These are phyloP conservation scores for Mormyrops boulengeri DNA, from an alignment of 2,797 vertebrate genomes.

Conservation along the genomic window DNA sequence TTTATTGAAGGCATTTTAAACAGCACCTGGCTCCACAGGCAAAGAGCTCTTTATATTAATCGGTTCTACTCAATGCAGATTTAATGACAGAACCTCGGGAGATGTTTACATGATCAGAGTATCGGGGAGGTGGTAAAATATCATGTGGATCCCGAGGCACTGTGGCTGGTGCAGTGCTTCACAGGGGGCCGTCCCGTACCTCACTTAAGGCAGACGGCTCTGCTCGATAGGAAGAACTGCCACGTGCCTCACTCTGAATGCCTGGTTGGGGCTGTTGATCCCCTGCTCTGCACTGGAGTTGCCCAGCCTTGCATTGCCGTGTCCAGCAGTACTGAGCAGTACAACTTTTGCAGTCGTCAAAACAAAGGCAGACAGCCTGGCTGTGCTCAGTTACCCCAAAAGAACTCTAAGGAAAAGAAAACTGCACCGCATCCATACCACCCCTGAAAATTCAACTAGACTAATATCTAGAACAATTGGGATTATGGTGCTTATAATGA, in stretches of 20 bases:
- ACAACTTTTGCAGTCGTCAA: not conserved
- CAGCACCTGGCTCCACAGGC: slow-evolving; percentile 37
- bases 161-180: not conserved
- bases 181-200: not conserved
- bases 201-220: not conserved
- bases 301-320: not conserved
- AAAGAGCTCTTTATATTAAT: slow-evolving; percentile 53
- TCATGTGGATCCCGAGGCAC: slow-evolving; percentile 26
- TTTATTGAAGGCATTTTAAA: slow-evolving; percentile 37
- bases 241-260: not conserved
- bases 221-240: not conserved
- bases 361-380: not conserved
- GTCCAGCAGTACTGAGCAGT: not conserved
- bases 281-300: not conserved
- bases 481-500: not conserved
- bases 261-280: not conserved
- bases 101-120: slow-evolving; percentile 33
- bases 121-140: slow-evolving; percentile 36
- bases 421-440: not conserved
- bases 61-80: slow-evolving; percentile 46
- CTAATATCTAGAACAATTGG: not conserved
- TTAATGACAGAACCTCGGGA: slow-evolving; percentile 38
- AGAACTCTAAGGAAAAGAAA: not conserved
- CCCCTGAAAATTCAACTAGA: not conserved
- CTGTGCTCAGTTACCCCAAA: not conserved